Evolutionary conservation across 1,140 invertebrate genomes (phyloP).

Genomic region (Panagrolaimus sp.): DNA sequence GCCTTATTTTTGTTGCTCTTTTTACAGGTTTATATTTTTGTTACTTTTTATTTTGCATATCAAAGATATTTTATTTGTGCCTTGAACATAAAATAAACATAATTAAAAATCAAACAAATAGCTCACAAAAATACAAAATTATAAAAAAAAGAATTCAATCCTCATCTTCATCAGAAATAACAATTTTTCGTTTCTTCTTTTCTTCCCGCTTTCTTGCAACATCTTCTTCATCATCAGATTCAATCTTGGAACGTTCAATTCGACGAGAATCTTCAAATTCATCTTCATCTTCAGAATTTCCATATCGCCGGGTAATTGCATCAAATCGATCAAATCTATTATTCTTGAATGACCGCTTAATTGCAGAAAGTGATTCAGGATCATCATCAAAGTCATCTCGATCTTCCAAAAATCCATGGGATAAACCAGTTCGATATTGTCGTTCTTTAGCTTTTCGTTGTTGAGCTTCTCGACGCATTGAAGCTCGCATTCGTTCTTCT

Average conservation of each 20-base stretch:
- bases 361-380: conserved; percentile 1
- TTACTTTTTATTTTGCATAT: too few relatives aligned
- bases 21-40: too few relatives aligned
- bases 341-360: not conserved
- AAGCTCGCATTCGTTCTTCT: conserved; percentile 54
- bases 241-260: conserved; percentile 11
- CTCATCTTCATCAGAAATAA: not conserved
- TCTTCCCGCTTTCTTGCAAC: not conserved
- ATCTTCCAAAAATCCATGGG: conserved; percentile 44
- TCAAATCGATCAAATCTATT: conserved; percentile 11
- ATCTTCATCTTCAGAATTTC: not conserved
- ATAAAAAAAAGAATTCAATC: not conserved
- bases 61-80: too few relatives aligned
- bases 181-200: conserved; percentile 15
- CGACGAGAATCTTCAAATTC: not conserved
- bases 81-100: too few relatives aligned
- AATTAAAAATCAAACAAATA: too few relatives aligned
- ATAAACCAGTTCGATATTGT: conserved; percentile 29
- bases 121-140: not conserved
- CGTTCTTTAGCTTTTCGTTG: conserved; percentile 42
- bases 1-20: too few relatives aligned
- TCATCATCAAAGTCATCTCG: conserved; percentile 30
- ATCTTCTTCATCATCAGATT: conserved; percentile 13
- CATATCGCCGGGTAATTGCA: not conserved
- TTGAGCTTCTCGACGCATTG: conserved; percentile 42